phyloP scores from a whole-genome alignment of 2,888 invertebrate genomes.

The Acanthoscelides obtectus region DNA sequence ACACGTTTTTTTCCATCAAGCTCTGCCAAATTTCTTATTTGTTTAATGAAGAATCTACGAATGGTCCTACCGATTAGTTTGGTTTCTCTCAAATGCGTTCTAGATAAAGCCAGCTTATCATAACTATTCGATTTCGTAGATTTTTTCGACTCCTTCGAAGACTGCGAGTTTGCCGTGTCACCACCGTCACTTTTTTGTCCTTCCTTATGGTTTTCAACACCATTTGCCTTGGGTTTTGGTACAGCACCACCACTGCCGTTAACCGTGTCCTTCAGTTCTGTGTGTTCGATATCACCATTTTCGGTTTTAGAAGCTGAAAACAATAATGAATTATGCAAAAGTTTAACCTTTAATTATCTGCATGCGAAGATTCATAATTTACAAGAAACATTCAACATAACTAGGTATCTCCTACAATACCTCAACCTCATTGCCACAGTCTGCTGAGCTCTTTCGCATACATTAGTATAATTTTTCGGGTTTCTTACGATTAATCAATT shows the following conservation, averaged over 20 bases:
- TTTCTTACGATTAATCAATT: neutral
- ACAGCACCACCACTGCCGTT: conserved; percentile 50
- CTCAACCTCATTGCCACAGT: no score
- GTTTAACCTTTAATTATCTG: no score
- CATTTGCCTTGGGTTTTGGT: conserved; percentile 52
- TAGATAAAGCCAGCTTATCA: conserved; percentile 71
- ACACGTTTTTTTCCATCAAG: no score
- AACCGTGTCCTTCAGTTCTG: conserved; percentile 56
- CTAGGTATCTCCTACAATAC: no score
- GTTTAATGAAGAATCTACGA: no score
- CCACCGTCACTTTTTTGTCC: conserved; percentile 63
- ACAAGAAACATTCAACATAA: no score
- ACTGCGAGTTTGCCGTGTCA: conserved; percentile 58
- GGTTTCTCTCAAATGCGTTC: conserved; percentile 67
- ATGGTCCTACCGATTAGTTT: conserved; percentile 54
- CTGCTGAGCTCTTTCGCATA: no score
- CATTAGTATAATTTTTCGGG: neutral
- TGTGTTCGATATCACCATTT: conserved; percentile 53
- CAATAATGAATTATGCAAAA: conserved; percentile 37
- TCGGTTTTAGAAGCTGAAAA: conserved; percentile 58
- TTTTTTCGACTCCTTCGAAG: conserved; percentile 54
- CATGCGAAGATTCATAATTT: no score
- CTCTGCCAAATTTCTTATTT: no score
- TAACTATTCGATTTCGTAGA: conserved; percentile 58
- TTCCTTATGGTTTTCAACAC: conserved; percentile 55